These are phyloP conservation scores for Trichacis sp. DNA, from an alignment of 2,888 invertebrate genomes.

Conservation along the genomic window DNA sequence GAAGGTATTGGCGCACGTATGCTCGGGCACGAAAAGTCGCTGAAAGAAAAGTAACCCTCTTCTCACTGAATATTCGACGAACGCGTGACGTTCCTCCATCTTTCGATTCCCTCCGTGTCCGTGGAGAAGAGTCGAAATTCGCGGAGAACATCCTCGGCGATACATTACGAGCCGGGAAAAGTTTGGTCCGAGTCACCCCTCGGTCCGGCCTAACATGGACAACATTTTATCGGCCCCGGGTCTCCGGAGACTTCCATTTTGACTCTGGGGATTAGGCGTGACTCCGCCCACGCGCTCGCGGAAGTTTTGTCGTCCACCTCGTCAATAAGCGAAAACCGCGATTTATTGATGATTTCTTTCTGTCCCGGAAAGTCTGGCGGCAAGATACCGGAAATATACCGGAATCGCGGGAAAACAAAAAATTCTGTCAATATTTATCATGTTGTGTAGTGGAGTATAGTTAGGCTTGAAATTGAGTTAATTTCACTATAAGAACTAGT, in stretches of 20 bases:
- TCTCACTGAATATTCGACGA: slow-evolving; percentile 32
- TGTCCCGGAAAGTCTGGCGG: slow-evolving; percentile 28
- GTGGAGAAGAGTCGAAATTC: slow-evolving; percentile 49
- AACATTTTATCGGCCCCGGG: slow-evolving; percentile 48
- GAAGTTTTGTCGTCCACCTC: slow-evolving; percentile 57
- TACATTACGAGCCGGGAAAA: slow-evolving; percentile 55
- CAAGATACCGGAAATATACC: not conserved
- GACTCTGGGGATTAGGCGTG: slow-evolving; percentile 69
- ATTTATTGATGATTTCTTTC: slow-evolving; percentile 67
- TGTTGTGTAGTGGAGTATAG: too few relatives aligned
- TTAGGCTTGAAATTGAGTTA: too few relatives aligned
- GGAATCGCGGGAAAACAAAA: not conserved
- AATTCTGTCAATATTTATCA: too few relatives aligned
- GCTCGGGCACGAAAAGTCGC: slow-evolving; percentile 26
- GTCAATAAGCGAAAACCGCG: slow-evolving; percentile 63
- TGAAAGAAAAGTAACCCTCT: slow-evolving; percentile 36
- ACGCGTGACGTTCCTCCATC: slow-evolving; percentile 26
- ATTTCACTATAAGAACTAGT: too few relatives aligned
- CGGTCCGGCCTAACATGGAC: slow-evolving; percentile 47
- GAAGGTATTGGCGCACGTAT: slow-evolving; percentile 45
- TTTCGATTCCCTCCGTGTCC: slow-evolving; percentile 14
- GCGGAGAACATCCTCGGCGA: slow-evolving; percentile 56
- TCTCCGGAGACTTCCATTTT: slow-evolving; percentile 69
- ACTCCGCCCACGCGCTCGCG: slow-evolving; percentile 64
- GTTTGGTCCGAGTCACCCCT: slow-evolving; percentile 56